Evolutionary conservation across 2,797 vertebrate genomes (phyloP).

Genomic region (Crocodylus rhombifer): DNA sequence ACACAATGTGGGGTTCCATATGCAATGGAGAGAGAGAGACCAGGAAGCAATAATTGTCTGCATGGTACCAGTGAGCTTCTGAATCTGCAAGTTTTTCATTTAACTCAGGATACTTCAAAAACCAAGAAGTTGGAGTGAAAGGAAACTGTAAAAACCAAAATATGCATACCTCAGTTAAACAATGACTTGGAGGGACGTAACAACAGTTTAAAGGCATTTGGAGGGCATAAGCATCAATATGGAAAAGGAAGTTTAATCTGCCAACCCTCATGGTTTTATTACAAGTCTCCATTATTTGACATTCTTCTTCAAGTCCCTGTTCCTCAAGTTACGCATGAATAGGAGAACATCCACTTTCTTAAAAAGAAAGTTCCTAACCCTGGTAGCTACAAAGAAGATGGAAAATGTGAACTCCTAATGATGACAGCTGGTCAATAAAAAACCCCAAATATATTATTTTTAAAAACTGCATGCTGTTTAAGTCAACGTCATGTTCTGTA

Average conservation of each 20-base stretch:
- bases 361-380: not conserved
- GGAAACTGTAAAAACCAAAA: not conserved
- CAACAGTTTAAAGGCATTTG: not conserved
- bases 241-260: not conserved
- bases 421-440: not conserved
- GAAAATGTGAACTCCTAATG: not conserved
- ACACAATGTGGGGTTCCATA: not conserved
- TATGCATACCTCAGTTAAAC: not conserved
- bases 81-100: not conserved
- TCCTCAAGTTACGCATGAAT: not conserved
- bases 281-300: not conserved
- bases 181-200: not conserved
- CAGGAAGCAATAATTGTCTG: not conserved
- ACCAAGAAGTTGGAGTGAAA: not conserved
- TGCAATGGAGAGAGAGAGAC: not conserved
- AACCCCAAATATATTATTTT: fast-evolving
- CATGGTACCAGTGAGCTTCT: not conserved
- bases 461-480: not conserved
- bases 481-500: not conserved
- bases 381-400: not conserved
- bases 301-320: not conserved
- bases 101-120: not conserved
- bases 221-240: not conserved
- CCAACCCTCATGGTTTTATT: not conserved
- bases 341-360: not conserved